Evolutionary conservation across 2,888 invertebrate genomes (phyloP), one percentile per base, ranked within the genome.

Genomic region (Stenoptilia bipunctidactyla): DNA sequence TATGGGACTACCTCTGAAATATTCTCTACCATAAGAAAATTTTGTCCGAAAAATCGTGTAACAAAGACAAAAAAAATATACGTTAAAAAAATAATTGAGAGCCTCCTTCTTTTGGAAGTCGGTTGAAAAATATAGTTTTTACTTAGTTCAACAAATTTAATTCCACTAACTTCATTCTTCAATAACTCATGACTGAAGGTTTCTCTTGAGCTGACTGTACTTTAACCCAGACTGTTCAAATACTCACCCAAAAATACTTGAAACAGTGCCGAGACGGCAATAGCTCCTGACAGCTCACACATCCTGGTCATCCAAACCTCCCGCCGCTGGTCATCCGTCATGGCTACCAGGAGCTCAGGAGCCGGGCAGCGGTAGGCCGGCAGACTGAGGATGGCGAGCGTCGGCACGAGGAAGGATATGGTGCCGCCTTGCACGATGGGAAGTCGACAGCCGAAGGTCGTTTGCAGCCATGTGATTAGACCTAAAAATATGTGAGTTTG

Each of bases 261-360:
- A 40, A 92, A 88, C 34, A 92, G 51, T 0, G 93, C 91, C 0
- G 93, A 88, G 0, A 93, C 88, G 1, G 93, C 90, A 12, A 94
- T 93, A 1, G 93, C 93, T 0, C 94, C 94, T 0, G 93, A 93
- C 14, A 94, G 73, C 58, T 92, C 92, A 42, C 92, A 85, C 91
- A 93, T 93, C 45, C 93, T 77, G 15, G 80, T 68, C 61, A 90
- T 90, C 93, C 93, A 93, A 9, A 90, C 70, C 42, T 85, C 85
- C 1, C 87, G 80, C 13, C 88, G 80, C 43, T 87, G 84, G 1
- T 75, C 85, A 0, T 59, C 62, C 0, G 82, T 66, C 87, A 92
- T 86, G 33, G 82, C 72, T 0, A 68, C 63, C 14, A 92, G 56
- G 12, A 72, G 64, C 0, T 74, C 84, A 0, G 62, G 51, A 0